These are phyloP conservation scores for Lasioglossum albipes DNA, from an alignment of 1,140 invertebrate genomes.

Conservation along the genomic window DNA sequence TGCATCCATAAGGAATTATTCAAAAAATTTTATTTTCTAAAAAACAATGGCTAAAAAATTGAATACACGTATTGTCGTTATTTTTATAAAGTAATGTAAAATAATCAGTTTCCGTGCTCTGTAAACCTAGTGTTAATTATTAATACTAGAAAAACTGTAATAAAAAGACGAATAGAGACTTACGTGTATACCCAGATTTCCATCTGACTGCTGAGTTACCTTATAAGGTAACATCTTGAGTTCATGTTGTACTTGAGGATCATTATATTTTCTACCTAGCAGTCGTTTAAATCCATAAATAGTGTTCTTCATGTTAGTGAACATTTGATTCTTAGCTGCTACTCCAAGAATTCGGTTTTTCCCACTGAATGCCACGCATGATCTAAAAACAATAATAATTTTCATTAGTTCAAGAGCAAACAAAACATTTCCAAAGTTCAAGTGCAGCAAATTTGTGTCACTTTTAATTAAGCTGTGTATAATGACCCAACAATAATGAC, in stretches of 20 bases:
- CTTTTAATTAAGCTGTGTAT: neutral
- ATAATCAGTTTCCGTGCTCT: no score
- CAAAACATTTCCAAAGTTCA: neutral
- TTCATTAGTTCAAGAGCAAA: neutral
- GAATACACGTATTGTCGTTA: no score
- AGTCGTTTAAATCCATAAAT: constrained; percentile 96
- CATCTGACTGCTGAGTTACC: constrained; percentile 85
- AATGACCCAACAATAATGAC: constrained; percentile 5
- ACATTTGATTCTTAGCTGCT: constrained; percentile 97
- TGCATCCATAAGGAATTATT: no score
- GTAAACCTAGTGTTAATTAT: neutral
- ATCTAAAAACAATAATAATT: constrained; percentile 81
- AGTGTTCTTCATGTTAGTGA: constrained; percentile 98
- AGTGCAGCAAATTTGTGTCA: neutral
- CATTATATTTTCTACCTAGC: constrained; percentile 91
- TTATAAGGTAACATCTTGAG: constrained; percentile 88
- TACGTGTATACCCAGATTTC: constrained; percentile 88
- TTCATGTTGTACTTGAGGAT: constrained; percentile 92
- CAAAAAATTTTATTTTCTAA: no score
- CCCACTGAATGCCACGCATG: constrained; percentile 96
- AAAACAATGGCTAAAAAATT: no score
- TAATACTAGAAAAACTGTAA: neutral
- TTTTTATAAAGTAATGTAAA: no score
- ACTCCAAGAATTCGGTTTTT: constrained; percentile 96
- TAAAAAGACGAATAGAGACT: constrained; percentile 43